These are phyloP conservation scores for pig (Sus scrofa) DNA, from an alignment of 2,113 vertebrate species.

Conservation along the genomic window DNA sequence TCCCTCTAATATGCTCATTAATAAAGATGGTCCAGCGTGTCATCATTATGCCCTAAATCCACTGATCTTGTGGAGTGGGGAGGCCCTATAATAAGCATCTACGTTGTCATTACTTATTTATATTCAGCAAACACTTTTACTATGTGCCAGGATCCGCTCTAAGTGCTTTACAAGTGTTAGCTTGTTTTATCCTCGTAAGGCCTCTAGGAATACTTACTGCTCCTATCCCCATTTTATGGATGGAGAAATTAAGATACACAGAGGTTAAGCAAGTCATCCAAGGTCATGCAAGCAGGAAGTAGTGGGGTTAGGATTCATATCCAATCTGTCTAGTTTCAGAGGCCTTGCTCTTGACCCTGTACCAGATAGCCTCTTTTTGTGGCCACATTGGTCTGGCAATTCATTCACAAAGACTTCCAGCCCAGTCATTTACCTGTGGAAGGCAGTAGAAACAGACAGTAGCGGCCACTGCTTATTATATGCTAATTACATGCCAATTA, in stretches of 20 bases:
- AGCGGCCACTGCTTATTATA: background rate
- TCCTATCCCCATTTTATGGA: conserved; percentile 4
- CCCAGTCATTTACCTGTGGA: background rate
- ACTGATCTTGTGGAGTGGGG: background rate
- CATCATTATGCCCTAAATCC: conserved; percentile 27
- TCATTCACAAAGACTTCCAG: background rate
- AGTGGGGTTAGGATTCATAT: background rate
- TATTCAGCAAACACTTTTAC: conserved; percentile 46
- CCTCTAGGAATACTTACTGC: background rate
- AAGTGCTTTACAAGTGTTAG: conserved; percentile 41
- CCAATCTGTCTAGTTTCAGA: background rate
- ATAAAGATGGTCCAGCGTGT: background rate
- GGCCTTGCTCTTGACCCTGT: background rate
- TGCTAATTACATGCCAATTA: background rate
- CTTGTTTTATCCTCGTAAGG: background rate
- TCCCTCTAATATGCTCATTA: conserved; percentile 16
- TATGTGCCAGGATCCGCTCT: background rate
- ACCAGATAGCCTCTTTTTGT: background rate
- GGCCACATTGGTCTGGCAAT: background rate
- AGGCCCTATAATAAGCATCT: background rate
- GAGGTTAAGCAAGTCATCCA: background rate
- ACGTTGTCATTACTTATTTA: conserved; percentile 60
- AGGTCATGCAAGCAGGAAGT: background rate
- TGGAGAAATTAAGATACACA: background rate
- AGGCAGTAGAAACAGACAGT: background rate